A percentile compares a stretch with the other conserved stretches of the same genome.
phyloP scores from a whole-genome alignment of 2,797 vertebrate species.

The Acipenser ruthenus region DNA sequence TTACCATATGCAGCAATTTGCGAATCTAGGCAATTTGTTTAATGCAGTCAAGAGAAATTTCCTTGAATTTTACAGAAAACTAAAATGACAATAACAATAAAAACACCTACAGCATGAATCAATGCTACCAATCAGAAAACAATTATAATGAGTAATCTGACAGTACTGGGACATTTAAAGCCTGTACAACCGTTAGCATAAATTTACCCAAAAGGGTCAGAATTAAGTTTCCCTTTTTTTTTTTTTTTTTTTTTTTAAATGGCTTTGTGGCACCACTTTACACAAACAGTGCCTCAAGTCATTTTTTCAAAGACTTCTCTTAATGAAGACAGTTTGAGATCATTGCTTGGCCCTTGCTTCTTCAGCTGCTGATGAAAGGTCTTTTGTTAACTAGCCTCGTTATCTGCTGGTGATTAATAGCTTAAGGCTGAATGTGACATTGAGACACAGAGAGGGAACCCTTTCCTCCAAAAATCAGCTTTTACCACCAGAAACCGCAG shows the following conservation, averaged over 20 bases:
- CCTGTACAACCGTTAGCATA: neutral
- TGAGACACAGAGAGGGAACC: conserved; percentile 6
- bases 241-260: neutral
- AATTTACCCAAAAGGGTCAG: too few relatives aligned
- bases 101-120: too few relatives aligned
- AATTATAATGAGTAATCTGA: conserved; percentile 17
- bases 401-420: conserved; percentile 30
- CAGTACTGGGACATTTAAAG: conserved; percentile 6
- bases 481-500: neutral
- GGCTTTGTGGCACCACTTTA: neutral
- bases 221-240: neutral
- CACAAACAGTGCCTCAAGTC: neutral
- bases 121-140: too few relatives aligned
- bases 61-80: too few relatives aligned
- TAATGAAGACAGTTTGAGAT: neutral
- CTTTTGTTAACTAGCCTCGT: conserved; percentile 25
- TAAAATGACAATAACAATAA: too few relatives aligned
- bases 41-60: too few relatives aligned
- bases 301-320: neutral
- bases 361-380: conserved; percentile 3
- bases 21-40: too few relatives aligned
- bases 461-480: conserved; percentile 1
- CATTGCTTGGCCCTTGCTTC: neutral
- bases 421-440: conserved; percentile 16
- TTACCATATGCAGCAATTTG: too few relatives aligned